A percentile compares a stretch with the other conserved stretches of the same genome.
Conservation (phyloP, 2,113 vertebrate genomes). For the Saguinus imperator region DNA sequence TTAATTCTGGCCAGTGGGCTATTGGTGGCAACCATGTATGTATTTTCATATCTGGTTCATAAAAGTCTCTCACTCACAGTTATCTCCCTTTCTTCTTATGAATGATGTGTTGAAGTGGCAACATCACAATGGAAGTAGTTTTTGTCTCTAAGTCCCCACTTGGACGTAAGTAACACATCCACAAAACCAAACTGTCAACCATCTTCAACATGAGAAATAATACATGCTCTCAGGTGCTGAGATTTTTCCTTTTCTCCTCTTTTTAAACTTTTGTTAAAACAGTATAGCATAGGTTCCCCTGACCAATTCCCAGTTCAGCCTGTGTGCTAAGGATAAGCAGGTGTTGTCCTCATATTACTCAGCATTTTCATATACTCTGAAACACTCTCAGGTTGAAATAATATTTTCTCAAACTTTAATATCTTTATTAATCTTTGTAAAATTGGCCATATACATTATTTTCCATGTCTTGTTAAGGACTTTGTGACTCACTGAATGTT, state of each 20-base stretch:
- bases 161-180: not conserved
- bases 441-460: not conserved
- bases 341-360: not conserved
- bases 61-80: not conserved
- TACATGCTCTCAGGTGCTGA: not conserved
- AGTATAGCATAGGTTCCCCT: not conserved
- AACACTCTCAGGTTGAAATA: not conserved
- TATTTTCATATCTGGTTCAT: not conserved
- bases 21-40: not conserved
- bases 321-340: not conserved
- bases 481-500: not conserved
- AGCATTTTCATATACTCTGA: not conserved
- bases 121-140: not conserved
- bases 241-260: not conserved
- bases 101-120: not conserved
- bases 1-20: not conserved
- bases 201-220: not conserved
- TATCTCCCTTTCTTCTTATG: not conserved
- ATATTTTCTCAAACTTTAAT: not conserved
- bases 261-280: not conserved
- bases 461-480: not conserved
- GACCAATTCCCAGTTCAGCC: not conserved
- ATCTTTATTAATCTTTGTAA: not conserved
- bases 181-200: not conserved
- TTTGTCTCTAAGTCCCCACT: not conserved